Evolutionary conservation across 2,113 vertebrate species (phyloP).

Genomic region (Chaetodon auriga): DNA sequence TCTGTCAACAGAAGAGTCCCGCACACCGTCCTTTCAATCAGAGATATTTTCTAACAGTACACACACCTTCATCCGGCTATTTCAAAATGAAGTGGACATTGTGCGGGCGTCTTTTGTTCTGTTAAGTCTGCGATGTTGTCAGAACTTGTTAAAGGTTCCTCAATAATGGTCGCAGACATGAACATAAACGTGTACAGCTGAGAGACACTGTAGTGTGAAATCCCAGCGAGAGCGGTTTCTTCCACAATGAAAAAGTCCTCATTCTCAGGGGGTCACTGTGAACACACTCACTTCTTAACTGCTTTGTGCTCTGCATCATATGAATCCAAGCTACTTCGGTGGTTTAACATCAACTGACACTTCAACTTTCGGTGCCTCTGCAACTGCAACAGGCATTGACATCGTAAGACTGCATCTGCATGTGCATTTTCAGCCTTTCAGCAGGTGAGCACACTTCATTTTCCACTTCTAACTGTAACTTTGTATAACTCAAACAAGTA

Average conservation of each 20-base stretch:
- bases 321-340: not conserved
- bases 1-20: too few relatives aligned
- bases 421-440: not conserved
- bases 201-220: too few relatives aligned
- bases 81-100: too few relatives aligned
- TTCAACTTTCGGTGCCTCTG: not conserved
- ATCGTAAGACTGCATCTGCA: not conserved
- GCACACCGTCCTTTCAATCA: too few relatives aligned
- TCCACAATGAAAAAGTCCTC: too few relatives aligned
- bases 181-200: too few relatives aligned
- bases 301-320: not conserved
- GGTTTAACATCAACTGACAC: not conserved
- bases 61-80: too few relatives aligned
- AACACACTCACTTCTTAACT: not conserved
- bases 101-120: too few relatives aligned
- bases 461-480: not conserved
- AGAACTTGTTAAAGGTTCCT: not conserved
- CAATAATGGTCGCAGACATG: too few relatives aligned
- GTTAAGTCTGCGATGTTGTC: not conserved
- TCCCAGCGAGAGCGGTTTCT: too few relatives aligned
- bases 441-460: not conserved
- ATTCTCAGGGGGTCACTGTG: not conserved
- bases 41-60: too few relatives aligned
- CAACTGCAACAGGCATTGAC: not conserved
- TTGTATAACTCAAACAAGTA: not conserved